Conservation (phyloP, 1,140 invertebrate genomes). For the Psix sp. region DNA sequence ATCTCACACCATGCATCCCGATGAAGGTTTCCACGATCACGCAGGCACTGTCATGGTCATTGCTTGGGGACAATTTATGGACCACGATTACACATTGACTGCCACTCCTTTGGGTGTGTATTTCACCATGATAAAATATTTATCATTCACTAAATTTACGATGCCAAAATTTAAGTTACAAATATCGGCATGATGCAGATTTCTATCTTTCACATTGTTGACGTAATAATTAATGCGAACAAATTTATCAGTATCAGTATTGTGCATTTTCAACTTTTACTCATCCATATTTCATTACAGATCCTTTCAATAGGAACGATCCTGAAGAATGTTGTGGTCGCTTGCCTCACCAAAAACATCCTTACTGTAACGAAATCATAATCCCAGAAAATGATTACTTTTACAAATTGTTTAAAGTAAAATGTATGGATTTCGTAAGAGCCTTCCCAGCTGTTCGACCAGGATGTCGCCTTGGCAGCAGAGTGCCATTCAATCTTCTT, state of each 20-base stretch:
- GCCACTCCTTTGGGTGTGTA: conserved; percentile 86
- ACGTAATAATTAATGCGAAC: too few species aligned
- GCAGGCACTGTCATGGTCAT: conserved; percentile 96
- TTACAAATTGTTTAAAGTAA: conserved; percentile 89
- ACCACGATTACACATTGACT: conserved; percentile 94
- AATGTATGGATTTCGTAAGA: conserved; percentile 92
- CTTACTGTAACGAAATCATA: conserved; percentile 93
- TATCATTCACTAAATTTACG: conserved; percentile 2
- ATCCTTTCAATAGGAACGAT: conserved; percentile 89
- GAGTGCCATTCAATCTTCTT: conserved; percentile 88
- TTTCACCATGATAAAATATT: too few species aligned
- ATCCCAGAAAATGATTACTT: conserved; percentile 95
- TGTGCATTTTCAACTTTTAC: too few species aligned
- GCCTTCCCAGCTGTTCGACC: conserved; percentile 89
- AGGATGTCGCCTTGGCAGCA: conserved; percentile 88
- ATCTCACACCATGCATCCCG: conserved; percentile 92
- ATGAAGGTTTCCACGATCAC: conserved; percentile 94
- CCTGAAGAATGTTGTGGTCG: conserved; percentile 91
- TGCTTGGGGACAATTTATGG: conserved; percentile 96
- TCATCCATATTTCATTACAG: too few species aligned
- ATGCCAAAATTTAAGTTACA: too few species aligned
- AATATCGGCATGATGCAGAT: too few species aligned
- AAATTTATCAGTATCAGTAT: too few species aligned
- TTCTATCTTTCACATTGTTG: too few species aligned
- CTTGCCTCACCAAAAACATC: conserved; percentile 87